phyloP scores from a whole-genome alignment of 2,113 vertebrate genomes.

The Pelmatolapia mariae region DNA sequence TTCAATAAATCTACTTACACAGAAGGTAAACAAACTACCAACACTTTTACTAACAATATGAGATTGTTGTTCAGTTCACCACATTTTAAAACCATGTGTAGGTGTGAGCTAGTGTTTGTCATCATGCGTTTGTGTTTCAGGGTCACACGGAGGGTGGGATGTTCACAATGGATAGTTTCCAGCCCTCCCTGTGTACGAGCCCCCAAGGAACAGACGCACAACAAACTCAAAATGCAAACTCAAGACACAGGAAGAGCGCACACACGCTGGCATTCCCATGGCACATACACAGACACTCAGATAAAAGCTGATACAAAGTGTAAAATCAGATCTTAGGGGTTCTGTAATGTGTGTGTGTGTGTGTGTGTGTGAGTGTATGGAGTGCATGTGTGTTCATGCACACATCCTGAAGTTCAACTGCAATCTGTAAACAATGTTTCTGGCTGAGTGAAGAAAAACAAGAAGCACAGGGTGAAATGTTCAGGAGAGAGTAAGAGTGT shows the following conservation, averaged over 20 bases:
- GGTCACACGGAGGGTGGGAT: neutral
- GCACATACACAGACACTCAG: neutral
- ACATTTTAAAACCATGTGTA: neutral
- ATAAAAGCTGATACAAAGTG: conserved; percentile 11
- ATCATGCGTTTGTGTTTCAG: neutral
- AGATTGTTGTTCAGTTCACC: neutral
- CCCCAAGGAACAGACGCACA: neutral
- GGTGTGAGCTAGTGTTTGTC: neutral
- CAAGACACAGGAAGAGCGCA: neutral
- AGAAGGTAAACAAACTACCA: neutral
- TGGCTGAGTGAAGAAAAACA: conserved; percentile 45
- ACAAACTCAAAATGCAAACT: neutral
- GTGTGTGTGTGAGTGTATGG: neutral
- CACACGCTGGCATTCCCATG: neutral
- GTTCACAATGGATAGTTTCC: neutral
- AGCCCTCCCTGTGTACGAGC: neutral
- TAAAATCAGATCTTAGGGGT: conserved; percentile 1
- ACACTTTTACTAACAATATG: neutral
- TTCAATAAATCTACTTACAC: neutral
- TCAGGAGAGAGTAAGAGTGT: neutral
- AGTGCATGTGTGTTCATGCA: neutral
- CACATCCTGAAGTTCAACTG: conserved; percentile 29
- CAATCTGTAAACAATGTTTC: conserved; percentile 51
- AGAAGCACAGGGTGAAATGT: conserved; percentile 37
- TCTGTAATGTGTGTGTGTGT: neutral